Evolutionary conservation across 2,797 vertebrate genomes (phyloP).

Genomic region (Lepidocolaptes lacrymiger): DNA sequence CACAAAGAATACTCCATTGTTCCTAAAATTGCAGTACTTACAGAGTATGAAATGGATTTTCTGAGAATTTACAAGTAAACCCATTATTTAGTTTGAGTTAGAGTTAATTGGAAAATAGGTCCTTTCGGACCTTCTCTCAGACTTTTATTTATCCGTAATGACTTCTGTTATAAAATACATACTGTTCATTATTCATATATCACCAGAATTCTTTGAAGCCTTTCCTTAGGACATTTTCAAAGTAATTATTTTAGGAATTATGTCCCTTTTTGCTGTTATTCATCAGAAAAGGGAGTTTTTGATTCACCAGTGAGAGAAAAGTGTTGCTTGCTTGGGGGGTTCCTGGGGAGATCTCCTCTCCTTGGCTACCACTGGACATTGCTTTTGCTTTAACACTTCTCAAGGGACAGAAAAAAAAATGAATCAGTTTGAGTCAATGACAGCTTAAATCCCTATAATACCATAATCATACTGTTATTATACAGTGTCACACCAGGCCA

Average conservation of each 20-base stretch:
- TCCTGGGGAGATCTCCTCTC: neutral
- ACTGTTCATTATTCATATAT: slow-evolving; percentile 34
- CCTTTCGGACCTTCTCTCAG: slow-evolving; percentile 38
- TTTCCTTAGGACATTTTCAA: slow-evolving; percentile 24
- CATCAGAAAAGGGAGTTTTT: neutral
- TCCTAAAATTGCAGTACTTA: slow-evolving; percentile 22
- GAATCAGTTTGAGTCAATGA: neutral
- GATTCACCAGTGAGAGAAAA: neutral
- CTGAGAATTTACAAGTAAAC: slow-evolving; percentile 50
- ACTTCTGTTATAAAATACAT: slow-evolving; percentile 41
- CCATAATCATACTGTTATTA: neutral
- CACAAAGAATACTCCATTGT: neutral
- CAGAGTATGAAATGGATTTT: slow-evolving; percentile 15
- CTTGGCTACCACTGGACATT: accelerated
- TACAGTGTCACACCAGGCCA: neutral
- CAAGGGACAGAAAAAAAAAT: neutral
- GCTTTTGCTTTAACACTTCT: neutral
- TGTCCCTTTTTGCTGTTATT: neutral
- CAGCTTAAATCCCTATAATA: neutral
- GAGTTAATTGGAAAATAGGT: slow-evolving; percentile 54
- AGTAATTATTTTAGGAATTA: slow-evolving; percentile 51
- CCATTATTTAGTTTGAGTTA: slow-evolving; percentile 48
- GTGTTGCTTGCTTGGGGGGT: neutral
- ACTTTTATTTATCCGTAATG: slow-evolving; percentile 38
- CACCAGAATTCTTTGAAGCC: slow-evolving; percentile 28